Evolutionary conservation across 2,888 invertebrate genomes (phyloP).

Genomic region (Drosophila demipolita): DNA sequence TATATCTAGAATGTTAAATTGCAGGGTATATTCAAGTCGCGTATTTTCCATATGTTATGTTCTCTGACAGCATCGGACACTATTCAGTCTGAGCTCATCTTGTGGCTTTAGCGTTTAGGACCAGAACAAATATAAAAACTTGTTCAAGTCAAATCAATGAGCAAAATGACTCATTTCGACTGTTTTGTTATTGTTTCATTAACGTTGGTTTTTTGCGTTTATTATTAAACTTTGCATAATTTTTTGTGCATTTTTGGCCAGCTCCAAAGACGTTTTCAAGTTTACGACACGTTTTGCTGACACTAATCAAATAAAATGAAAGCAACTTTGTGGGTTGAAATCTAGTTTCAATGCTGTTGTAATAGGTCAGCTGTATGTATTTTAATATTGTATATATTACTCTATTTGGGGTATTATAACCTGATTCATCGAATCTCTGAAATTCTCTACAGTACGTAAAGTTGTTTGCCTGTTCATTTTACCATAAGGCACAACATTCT

Average conservation of each 20-base stretch:
- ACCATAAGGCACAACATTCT: not conserved
- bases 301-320: conserved; percentile 30
- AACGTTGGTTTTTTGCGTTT: conserved; percentile 18
- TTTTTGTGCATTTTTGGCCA: conserved; percentile 46
- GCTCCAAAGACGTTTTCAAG: conserved; percentile 4
- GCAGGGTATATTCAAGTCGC: not conserved
- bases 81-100: conserved; percentile 67
- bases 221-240: conserved; percentile 49
- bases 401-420: not conserved
- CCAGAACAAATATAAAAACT: conserved; percentile 42
- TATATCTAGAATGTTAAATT: not conserved
- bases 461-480: not conserved
- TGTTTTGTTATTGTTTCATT: conserved; percentile 44
- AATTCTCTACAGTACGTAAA: not conserved
- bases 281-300: conserved; percentile 54
- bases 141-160: conserved; percentile 31
- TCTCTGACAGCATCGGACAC: conserved; percentile 59
- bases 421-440: not conserved
- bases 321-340: conserved; percentile 23
- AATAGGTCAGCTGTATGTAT: conserved; percentile 13
- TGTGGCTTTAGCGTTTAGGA: conserved; percentile 21
- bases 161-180: conserved; percentile 39
- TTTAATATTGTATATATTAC: not conserved
- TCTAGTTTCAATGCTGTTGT: not conserved
- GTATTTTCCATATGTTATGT: conserved; percentile 23